Conservation (phyloP, 2,797 vertebrate genomes). For the Pangasius mekongensis region DNA sequence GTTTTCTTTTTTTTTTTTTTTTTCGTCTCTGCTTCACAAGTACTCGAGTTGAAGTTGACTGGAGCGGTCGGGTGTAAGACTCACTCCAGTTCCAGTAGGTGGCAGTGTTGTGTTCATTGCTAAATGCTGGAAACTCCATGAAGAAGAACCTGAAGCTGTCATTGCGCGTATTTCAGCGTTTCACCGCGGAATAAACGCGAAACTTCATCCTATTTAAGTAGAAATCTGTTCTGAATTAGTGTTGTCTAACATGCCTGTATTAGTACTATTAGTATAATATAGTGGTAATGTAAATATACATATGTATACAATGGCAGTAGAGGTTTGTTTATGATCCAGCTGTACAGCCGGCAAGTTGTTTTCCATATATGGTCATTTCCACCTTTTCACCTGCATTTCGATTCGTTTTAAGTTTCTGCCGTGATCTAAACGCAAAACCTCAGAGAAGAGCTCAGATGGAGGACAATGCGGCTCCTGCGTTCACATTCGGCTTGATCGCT, state of each 20-base stretch:
- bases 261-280: too few relatives aligned
- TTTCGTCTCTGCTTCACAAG: too few relatives aligned
- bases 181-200: not conserved
- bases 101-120: conserved; percentile 6
- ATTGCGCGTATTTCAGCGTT: not conserved
- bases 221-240: not conserved
- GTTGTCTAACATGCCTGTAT: not conserved
- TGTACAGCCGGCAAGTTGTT: not conserved
- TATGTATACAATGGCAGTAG: too few relatives aligned
- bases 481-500: conserved; percentile 86
- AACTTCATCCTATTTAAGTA: not conserved
- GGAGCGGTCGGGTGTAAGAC: too few relatives aligned
- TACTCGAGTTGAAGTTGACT: too few relatives aligned
- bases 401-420: not conserved
- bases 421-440: not conserved
- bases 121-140: not conserved
- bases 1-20: too few relatives aligned
- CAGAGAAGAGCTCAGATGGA: not conserved
- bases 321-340: not conserved
- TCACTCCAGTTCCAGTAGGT: not conserved
- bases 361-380: not conserved
- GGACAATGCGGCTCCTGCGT: conserved; percentile 63
- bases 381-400: not conserved
- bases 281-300: not conserved
- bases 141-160: not conserved